phyloP scores from a whole-genome alignment of 2,113 vertebrate species.

The Jacana jacana region DNA sequence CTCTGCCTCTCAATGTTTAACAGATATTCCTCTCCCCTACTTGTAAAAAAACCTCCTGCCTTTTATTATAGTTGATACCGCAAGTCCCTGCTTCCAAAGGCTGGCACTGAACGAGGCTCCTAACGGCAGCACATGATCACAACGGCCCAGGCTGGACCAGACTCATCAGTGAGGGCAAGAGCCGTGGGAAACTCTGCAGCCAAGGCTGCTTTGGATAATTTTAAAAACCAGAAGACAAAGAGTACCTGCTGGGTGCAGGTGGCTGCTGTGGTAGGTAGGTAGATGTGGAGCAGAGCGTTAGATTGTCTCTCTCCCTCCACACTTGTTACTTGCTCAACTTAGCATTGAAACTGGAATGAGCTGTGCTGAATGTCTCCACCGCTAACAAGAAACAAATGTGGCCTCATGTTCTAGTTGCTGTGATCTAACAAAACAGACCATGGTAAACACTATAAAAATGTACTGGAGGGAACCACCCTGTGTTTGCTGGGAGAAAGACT shows the following conservation, averaged over 20 bases:
- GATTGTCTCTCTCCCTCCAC: not conserved
- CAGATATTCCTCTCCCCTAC: not conserved
- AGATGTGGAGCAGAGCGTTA: not conserved
- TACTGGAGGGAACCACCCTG: conserved; percentile 67
- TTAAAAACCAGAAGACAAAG: not conserved
- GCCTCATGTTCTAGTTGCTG: conserved; percentile 64
- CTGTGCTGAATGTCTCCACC: conserved; percentile 39
- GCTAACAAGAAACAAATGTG: conserved; percentile 66
- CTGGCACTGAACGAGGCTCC: not conserved
- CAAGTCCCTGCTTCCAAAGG: not conserved
- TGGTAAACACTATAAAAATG: conserved; percentile 71
- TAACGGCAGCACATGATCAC: not conserved
- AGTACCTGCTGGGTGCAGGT: not conserved
- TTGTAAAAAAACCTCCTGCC: not conserved
- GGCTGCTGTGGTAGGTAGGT: not conserved
- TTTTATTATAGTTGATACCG: not conserved
- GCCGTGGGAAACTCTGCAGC: not conserved
- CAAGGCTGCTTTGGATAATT: not conserved
- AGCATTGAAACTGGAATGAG: not conserved
- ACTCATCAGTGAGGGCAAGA: not conserved
- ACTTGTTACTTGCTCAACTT: conserved; percentile 38
- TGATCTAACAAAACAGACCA: conserved; percentile 69
- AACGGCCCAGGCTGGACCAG: not conserved
- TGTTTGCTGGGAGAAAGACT: conserved; percentile 61
- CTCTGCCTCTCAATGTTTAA: not conserved